These are phyloP conservation scores for Pelecanus crispus DNA, from an alignment of 2,113 vertebrate species.

Conservation along the genomic window DNA sequence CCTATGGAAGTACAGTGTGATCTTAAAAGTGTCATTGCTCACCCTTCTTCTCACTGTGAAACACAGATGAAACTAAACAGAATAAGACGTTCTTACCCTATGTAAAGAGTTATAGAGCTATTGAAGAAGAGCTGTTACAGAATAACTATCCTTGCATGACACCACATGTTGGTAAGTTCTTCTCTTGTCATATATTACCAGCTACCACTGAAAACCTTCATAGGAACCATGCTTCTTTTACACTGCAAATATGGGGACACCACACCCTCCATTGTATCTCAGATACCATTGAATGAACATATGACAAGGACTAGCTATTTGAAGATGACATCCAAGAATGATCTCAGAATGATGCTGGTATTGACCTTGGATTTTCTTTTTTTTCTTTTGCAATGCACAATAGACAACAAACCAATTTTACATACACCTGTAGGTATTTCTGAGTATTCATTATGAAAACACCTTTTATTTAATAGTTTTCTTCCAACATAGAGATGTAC, in stretches of 20 bases:
- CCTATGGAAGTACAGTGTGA: not conserved
- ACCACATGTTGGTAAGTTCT: not conserved
- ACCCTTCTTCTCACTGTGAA: not conserved
- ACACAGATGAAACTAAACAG: not conserved
- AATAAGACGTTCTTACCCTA: not conserved
- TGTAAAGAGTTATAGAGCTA: not conserved
- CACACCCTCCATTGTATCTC: rapidly evolving
- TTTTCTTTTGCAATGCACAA: too few species aligned
- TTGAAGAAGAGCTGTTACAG: not conserved
- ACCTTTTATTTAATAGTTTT: not conserved
- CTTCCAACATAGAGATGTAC: not conserved
- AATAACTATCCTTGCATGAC: not conserved
- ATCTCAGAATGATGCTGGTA: not conserved
- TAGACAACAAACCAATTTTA: not conserved
- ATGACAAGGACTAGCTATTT: not conserved
- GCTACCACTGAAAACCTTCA: not conserved
- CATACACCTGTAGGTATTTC: not conserved
- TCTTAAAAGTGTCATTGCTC: not conserved
- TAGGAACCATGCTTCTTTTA: not conserved
- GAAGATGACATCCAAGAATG: not conserved
- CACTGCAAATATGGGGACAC: not conserved
- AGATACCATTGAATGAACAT: not conserved
- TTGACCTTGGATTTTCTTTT: not conserved
- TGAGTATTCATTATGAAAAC: not conserved
- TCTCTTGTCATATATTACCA: not conserved